phyloP scores from a whole-genome alignment of 2,797 vertebrate species.

The Urocyon cinereoargenteus region DNA sequence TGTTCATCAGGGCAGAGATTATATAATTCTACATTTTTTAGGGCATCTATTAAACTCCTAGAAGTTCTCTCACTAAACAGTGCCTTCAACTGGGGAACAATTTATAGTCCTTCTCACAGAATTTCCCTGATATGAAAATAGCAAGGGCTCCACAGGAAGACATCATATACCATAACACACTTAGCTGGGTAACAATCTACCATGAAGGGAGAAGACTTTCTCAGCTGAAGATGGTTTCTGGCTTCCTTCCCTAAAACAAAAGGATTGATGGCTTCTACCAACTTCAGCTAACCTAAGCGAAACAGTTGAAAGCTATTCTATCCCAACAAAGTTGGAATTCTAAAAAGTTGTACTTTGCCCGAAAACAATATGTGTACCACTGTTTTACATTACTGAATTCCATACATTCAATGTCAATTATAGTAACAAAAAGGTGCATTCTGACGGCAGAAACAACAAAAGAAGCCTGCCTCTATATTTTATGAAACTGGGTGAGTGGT shows the following conservation, averaged over 20 bases:
- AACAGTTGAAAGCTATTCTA: neutral
- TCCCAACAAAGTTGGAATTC: neutral
- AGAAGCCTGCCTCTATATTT: neutral
- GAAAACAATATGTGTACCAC: neutral
- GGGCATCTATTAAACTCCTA: neutral
- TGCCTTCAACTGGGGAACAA: slow-evolving; percentile 46
- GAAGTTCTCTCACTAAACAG: slow-evolving; percentile 41
- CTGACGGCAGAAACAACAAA: slow-evolving; percentile 44
- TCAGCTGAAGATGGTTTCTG: slow-evolving; percentile 57
- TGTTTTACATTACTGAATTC: slow-evolving; percentile 32
- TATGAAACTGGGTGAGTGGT: neutral
- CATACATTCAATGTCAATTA: slow-evolving; percentile 15
- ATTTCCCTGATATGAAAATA: slow-evolving; percentile 36
- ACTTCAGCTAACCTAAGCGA: neutral
- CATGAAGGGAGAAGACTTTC: slow-evolving; percentile 66
- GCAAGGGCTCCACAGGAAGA: slow-evolving; percentile 50
- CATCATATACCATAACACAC: slow-evolving; percentile 13
- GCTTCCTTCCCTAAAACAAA: slow-evolving; percentile 34
- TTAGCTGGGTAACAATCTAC: neutral
- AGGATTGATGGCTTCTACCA: neutral
- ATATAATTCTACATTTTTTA: neutral
- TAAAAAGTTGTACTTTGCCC: neutral
- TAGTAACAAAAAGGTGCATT: neutral
- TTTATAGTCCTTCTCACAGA: slow-evolving; percentile 57
- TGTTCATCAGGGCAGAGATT: neutral